Conservation (phyloP, 2,113 vertebrate species). For the Phocoena phocoena region DNA sequence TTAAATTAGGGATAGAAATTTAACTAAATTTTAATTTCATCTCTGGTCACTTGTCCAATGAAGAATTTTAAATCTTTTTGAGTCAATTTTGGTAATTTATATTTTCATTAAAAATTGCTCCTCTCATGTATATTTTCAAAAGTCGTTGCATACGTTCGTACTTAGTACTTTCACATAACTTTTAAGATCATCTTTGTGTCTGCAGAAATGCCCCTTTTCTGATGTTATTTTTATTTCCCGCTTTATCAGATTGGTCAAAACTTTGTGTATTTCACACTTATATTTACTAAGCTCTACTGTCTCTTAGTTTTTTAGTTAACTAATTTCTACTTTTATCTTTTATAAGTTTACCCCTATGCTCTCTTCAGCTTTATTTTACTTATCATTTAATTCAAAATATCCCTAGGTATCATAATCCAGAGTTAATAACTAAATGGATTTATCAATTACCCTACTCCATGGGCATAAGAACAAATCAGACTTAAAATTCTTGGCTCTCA, state of each 20-base stretch:
- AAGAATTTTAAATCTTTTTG: background rate
- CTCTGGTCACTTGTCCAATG: background rate
- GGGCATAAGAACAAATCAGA: background rate
- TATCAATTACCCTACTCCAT: background rate
- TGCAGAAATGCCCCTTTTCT: background rate
- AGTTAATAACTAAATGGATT: background rate
- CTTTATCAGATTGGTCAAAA: constrained; percentile 3
- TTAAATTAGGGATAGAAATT: background rate
- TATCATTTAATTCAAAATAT: constrained; percentile 35
- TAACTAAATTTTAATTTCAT: background rate
- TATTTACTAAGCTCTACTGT: background rate
- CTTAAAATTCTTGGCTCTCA: background rate
- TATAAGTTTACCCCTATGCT: background rate
- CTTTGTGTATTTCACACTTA: background rate
- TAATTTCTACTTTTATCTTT: background rate
- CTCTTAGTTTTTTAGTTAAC: background rate
- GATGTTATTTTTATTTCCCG: background rate
- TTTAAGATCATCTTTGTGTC: background rate
- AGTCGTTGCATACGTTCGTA: background rate
- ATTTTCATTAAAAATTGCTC: background rate
- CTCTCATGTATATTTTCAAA: background rate
- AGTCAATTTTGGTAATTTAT: background rate
- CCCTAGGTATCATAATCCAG: background rate
- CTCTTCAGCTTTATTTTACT: background rate
- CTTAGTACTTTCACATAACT: background rate